Evolutionary conservation across 2,797 vertebrate genomes (phyloP).

Genomic region (Neosilurus mollespiculum): DNA sequence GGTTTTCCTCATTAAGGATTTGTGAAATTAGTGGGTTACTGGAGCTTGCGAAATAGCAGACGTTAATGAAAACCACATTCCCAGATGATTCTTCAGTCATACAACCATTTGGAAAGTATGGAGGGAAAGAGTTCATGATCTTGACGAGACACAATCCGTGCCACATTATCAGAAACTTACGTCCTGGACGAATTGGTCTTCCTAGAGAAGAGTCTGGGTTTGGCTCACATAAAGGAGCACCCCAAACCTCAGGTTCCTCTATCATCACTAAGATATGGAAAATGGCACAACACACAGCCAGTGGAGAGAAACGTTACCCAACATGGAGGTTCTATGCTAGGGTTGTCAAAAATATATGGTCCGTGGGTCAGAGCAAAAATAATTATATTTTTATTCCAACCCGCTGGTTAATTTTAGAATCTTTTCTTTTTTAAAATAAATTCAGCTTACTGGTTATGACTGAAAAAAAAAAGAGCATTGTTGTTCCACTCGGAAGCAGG

Average conservation of each 20-base stretch:
- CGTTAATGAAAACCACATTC: conserved; percentile 50
- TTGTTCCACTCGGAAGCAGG: neutral
- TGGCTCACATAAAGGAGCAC: conserved; percentile 68
- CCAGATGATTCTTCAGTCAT: conserved; percentile 45
- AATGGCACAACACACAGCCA: conserved; percentile 65
- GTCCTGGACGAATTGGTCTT: conserved; percentile 88
- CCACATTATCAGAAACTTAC: conserved; percentile 79
- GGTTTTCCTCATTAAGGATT: conserved; percentile 54
- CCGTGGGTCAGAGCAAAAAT: neutral
- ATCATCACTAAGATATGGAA: conserved; percentile 77
- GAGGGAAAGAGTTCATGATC: conserved; percentile 60
- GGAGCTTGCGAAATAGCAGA: conserved; percentile 27
- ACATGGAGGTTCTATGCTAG: conserved; percentile 19
- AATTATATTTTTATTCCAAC: neutral
- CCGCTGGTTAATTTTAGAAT: neutral
- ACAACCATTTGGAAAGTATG: conserved; percentile 47
- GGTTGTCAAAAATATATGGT: conserved; percentile 11
- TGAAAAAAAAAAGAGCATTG: neutral
- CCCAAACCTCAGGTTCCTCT: conserved; percentile 87
- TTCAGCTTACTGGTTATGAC: neutral
- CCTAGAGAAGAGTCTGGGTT: conserved; percentile 81
- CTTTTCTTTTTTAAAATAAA: conserved; percentile 10
- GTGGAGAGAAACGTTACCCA: conserved; percentile 45
- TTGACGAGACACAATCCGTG: conserved; percentile 44
- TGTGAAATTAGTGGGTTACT: conserved; percentile 63